These are phyloP conservation scores for Micrasema longulum DNA, from an alignment of 1,140 invertebrate genomes.

Conservation along the genomic window DNA sequence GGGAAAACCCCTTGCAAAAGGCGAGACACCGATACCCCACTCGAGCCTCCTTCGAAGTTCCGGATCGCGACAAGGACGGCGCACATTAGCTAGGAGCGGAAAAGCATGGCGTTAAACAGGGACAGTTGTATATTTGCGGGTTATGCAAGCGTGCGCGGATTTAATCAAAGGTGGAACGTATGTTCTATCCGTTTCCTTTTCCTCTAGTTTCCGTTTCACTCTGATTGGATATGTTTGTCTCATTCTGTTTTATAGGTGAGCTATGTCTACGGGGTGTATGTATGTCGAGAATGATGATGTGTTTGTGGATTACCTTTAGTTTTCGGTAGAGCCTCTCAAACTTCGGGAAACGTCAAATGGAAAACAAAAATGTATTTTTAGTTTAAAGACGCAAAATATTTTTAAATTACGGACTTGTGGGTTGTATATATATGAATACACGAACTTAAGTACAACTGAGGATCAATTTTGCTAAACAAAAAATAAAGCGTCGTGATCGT, in stretches of 20 bases:
- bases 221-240: constrained; percentile 20
- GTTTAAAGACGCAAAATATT: background rate
- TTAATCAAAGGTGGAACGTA: constrained; percentile 46
- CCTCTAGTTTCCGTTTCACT: constrained; percentile 15
- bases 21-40: background rate
- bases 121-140: constrained; percentile 29
- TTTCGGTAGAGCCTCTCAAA: constrained; percentile 25
- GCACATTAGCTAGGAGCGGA: constrained; percentile 1
- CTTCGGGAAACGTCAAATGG: background rate
- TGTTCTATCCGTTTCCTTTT: constrained; percentile 46
- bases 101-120: constrained; percentile 26
- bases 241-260: constrained; percentile 39
- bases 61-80: constrained; percentile 21
- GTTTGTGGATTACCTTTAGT: constrained; percentile 45
- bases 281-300: constrained; percentile 18
- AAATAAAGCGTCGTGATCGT: no score
- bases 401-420: background rate
- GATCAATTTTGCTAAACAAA: no score
- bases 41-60: background rate
- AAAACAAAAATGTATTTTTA: background rate
- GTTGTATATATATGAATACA: no score
- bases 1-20: constrained; percentile 6
- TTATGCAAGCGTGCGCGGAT: constrained; percentile 32
- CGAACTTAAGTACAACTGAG: no score
- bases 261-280: constrained; percentile 3